phyloP scores from a whole-genome alignment of 2,797 vertebrate species.

The Sus cebifrons region DNA sequence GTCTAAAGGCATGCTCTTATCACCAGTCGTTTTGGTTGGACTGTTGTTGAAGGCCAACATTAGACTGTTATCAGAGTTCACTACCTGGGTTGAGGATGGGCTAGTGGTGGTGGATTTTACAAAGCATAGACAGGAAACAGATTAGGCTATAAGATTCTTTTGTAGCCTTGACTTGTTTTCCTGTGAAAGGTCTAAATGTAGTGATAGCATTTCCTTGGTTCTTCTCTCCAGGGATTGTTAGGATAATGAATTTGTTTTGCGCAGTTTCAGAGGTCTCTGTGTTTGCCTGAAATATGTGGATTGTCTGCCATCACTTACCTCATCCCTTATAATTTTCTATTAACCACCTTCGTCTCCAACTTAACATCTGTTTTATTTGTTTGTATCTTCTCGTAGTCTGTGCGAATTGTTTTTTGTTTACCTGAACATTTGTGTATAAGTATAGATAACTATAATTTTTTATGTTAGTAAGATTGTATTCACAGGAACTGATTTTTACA shows the following conservation, averaged over 20 bases:
- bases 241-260: slow-evolving; percentile 74
- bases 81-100: slow-evolving; percentile 64
- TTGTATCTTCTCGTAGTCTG: slow-evolving; percentile 30
- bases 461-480: slow-evolving; percentile 42
- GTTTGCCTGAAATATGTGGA: slow-evolving; percentile 60
- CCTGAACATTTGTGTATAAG: slow-evolving; percentile 42
- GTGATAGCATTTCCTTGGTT: slow-evolving; percentile 80
- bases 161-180: slow-evolving; percentile 88
- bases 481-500: slow-evolving; percentile 3
- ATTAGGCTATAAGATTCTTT: slow-evolving; percentile 77
- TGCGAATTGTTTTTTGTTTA: slow-evolving; percentile 67
- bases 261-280: slow-evolving; percentile 69
- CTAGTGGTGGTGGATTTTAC: slow-evolving; percentile 76
- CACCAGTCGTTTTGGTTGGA: slow-evolving; percentile 61
- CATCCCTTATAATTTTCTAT: slow-evolving; percentile 45
- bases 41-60: slow-evolving; percentile 72
- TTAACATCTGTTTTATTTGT: slow-evolving; percentile 39
- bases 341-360: slow-evolving; percentile 53
- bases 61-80: slow-evolving; percentile 66
- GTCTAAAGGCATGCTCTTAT: slow-evolving; percentile 29
- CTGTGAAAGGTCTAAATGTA: slow-evolving; percentile 84
- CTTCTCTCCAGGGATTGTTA: slow-evolving; percentile 84
- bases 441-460: not conserved
- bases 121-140: slow-evolving; percentile 85
- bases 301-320: not conserved